Conservation (phyloP, 2,888 invertebrate species). For the Laspeyria flexula region DNA sequence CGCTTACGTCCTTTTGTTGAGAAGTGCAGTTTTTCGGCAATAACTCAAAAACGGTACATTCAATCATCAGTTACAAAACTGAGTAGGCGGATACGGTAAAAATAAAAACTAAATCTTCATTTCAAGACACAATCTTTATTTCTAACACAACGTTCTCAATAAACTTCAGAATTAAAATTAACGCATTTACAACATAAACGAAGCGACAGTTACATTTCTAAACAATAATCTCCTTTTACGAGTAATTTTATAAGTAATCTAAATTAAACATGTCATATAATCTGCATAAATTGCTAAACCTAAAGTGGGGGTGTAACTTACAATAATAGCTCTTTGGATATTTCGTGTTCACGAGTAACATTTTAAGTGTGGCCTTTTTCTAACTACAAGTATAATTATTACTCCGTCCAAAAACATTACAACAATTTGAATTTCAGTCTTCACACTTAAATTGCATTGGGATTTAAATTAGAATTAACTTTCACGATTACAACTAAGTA, state of each 20-base stretch:
- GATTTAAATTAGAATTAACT: constrained; percentile 26
- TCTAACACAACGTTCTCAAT: constrained; percentile 71
- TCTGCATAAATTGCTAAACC: constrained; percentile 43
- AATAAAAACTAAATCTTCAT: background rate
- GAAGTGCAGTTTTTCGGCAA: too few species aligned
- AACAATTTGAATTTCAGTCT: constrained; percentile 44
- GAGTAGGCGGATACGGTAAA: background rate
- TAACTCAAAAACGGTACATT: too few species aligned
- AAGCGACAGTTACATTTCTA: constrained; percentile 51
- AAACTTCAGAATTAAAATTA: constrained; percentile 57
- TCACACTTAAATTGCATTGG: constrained; percentile 46
- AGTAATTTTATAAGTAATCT: constrained; percentile 17
- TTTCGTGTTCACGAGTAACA: constrained; percentile 57
- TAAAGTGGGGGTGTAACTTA: constrained; percentile 55
- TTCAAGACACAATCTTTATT: constrained; percentile 75
- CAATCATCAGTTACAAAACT: too few species aligned
- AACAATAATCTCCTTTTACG: constrained; percentile 32
- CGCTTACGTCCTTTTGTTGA: too few species aligned
- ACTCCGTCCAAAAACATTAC: constrained; percentile 44
- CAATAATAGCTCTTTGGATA: constrained; percentile 57
- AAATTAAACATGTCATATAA: constrained; percentile 32
- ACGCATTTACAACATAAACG: constrained; percentile 53
- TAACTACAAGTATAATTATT: constrained; percentile 51
- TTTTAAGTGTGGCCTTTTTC: constrained; percentile 46
- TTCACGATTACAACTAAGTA: constrained; percentile 15